Conservation (phyloP, 2,113 vertebrate genomes). For the Sebastes schlegelii region DNA sequence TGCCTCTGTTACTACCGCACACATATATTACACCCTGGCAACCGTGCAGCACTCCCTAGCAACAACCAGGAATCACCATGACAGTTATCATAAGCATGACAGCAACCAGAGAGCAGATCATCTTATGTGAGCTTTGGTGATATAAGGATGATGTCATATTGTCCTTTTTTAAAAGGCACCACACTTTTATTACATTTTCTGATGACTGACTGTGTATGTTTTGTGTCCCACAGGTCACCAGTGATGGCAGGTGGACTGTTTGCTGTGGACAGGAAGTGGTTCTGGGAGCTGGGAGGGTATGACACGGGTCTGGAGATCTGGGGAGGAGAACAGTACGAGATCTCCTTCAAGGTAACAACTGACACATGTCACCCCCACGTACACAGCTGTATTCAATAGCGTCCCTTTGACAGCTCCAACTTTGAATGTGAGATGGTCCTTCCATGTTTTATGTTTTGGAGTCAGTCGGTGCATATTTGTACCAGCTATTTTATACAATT, state of each 20-base stretch:
- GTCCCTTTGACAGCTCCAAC: background rate
- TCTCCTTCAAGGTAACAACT: slow-evolving; percentile 81
- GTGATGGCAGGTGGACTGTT: slow-evolving; percentile 99
- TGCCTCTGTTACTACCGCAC: background rate
- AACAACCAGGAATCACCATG: background rate
- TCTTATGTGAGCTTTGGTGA: too few relatives aligned
- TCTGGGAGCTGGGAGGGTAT: slow-evolving; percentile 88
- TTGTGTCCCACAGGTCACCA: slow-evolving; percentile 88
- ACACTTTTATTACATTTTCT: too few relatives aligned
- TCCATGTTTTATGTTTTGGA: background rate
- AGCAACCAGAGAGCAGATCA: too few relatives aligned
- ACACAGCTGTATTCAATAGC: background rate
- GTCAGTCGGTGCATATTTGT: background rate
- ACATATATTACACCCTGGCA: too few relatives aligned
- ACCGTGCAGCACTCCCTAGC: background rate
- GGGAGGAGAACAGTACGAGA: slow-evolving; percentile 87
- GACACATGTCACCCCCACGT: too few relatives aligned
- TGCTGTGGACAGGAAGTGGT: slow-evolving; percentile 97
- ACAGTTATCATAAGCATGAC: background rate
- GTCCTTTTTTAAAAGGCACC: too few relatives aligned
- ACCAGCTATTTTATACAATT: background rate
- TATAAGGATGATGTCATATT: too few relatives aligned
- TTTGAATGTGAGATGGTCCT: too few relatives aligned
- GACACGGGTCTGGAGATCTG: slow-evolving; percentile 87
- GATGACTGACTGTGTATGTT: background rate